A percentile compares a stretch with the other conserved stretches of the same genome.
phyloP scores from a whole-genome alignment of 2,113 vertebrate genomes.

The Chitala chitala region DNA sequence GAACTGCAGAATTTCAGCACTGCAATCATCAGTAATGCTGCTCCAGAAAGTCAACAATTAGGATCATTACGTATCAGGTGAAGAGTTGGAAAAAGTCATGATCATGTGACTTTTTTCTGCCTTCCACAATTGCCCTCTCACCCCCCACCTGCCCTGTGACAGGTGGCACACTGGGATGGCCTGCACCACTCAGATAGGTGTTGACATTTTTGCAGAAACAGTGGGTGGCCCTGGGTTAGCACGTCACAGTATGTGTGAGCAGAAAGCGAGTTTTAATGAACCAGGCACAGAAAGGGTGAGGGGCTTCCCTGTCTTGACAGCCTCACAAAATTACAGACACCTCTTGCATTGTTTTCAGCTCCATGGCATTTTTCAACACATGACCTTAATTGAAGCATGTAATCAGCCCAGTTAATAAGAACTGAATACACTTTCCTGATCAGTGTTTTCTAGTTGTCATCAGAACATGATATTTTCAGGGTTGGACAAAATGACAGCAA shows the following conservation, averaged over 20 bases:
- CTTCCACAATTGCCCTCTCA: not conserved
- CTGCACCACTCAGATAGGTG: not conserved
- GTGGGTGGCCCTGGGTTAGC: too few species aligned
- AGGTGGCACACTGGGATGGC: too few species aligned
- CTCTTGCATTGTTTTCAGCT: too few species aligned
- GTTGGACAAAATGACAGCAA: not conserved
- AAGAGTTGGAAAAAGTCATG: not conserved
- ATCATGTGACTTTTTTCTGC: not conserved
- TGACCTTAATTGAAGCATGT: too few species aligned
- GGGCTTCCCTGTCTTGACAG: too few species aligned
- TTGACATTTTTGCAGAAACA: not conserved
- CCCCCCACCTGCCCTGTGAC: too few species aligned
- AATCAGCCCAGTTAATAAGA: too few species aligned
- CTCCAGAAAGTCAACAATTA: conserved; percentile 5
- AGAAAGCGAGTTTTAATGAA: not conserved
- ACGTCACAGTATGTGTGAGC: not conserved
- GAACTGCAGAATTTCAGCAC: not conserved
- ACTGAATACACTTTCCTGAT: too few species aligned
- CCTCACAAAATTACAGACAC: too few species aligned
- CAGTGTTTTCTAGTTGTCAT: not conserved
- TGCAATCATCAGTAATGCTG: not conserved
- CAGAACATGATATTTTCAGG: conserved; percentile 21
- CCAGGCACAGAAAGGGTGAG: not conserved
- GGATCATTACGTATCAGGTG: conserved; percentile 13
- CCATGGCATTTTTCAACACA: too few species aligned